These are phyloP conservation scores for Acleris laterana DNA, from an alignment of 2,888 invertebrate genomes.

Conservation along the genomic window DNA sequence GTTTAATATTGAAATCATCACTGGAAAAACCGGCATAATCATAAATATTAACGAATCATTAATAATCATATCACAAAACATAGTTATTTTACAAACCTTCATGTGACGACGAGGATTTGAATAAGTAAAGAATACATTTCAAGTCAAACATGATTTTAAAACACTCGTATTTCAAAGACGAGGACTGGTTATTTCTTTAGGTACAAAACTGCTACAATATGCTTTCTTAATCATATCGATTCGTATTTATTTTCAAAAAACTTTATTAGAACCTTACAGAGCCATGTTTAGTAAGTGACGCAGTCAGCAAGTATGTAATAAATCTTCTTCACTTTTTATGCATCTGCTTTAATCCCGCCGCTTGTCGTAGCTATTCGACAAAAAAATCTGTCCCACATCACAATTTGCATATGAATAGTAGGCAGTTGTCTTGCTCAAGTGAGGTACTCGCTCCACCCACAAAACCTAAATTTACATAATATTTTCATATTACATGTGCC, in stretches of 20 bases:
- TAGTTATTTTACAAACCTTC: too few species aligned
- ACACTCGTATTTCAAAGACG: too few species aligned
- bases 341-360: slow-evolving; percentile 31
- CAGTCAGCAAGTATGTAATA: slow-evolving; percentile 26
- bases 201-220: too few species aligned
- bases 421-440: slow-evolving; percentile 53
- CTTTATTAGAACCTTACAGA: slow-evolving; percentile 12
- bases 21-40: too few species aligned
- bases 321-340: slow-evolving; percentile 31
- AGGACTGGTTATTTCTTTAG: too few species aligned
- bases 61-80: too few species aligned
- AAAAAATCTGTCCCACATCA: slow-evolving; percentile 58
- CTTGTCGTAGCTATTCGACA: slow-evolving; percentile 58
- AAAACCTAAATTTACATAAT: slow-evolving; percentile 68
- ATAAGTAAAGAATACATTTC: too few species aligned
- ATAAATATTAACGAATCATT: too few species aligned
- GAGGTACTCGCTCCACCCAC: slow-evolving; percentile 54
- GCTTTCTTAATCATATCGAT: too few species aligned
- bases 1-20: too few species aligned
- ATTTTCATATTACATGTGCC: slow-evolving; percentile 56
- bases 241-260: not conserved
- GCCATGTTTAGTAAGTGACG: slow-evolving; percentile 14
- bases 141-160: too few species aligned
- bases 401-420: slow-evolving; percentile 69
- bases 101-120: too few species aligned